Conservation (phyloP, 2,113 vertebrate species). For the Sphyrna mokarran region DNA sequence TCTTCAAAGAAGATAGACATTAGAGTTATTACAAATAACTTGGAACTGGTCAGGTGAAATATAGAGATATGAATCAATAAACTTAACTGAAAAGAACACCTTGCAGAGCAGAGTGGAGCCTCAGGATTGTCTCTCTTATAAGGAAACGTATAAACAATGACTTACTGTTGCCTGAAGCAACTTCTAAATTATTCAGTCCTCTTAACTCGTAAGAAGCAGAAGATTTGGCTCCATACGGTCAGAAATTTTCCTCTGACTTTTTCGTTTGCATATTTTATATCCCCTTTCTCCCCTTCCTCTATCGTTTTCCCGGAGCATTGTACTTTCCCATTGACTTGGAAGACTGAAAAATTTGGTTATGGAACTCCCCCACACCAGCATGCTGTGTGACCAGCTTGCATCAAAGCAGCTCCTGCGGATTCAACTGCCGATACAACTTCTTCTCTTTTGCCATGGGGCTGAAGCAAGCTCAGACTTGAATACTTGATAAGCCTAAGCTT, state of each 20-base stretch:
- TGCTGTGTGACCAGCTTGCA: background rate
- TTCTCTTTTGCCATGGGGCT: background rate
- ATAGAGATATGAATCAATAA: slow-evolving; percentile 23
- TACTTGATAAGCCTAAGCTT: background rate
- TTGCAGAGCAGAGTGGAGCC: background rate
- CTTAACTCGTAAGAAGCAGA: background rate
- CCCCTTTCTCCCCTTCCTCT: background rate
- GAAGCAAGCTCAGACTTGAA: background rate
- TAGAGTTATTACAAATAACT: slow-evolving; percentile 1
- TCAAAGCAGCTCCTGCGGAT: background rate
- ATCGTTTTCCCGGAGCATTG: background rate
- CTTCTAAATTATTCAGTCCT: slow-evolving; percentile 20
- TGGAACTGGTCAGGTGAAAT: background rate
- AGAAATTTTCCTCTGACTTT: background rate
- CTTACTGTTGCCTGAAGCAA: slow-evolving; percentile 15
- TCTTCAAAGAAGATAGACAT: slow-evolving; percentile 1
- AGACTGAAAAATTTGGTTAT: background rate
- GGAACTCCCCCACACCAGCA: background rate
- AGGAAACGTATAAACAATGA: slow-evolving; percentile 2
- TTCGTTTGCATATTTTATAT: background rate
- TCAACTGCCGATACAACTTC: background rate
- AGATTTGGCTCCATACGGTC: slow-evolving; percentile 15
- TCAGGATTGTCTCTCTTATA: slow-evolving; percentile 10
- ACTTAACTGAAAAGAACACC: slow-evolving; percentile 9
- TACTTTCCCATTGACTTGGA: background rate